A percentile compares a stretch with the other conserved stretches of the same genome.
phyloP scores from a whole-genome alignment of 2,888 invertebrate genomes.

The Notocelia uddmanniana region DNA sequence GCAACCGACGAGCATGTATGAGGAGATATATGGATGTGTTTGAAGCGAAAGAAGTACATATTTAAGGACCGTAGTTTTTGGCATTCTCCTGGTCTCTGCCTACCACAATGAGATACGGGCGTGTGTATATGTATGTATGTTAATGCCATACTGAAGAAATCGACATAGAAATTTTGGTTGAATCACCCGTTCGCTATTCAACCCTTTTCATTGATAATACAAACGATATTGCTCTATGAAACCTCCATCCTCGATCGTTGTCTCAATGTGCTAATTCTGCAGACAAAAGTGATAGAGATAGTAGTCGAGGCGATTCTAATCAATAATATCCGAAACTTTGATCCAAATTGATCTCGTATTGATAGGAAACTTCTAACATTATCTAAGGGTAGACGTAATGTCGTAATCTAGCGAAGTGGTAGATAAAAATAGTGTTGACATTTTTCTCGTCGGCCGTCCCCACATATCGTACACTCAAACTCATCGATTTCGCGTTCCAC shows the following conservation, averaged over 20 bases:
- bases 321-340: conserved; percentile 1
- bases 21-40: too few species aligned
- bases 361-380: conserved; percentile 3
- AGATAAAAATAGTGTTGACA: conserved; percentile 71
- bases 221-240: neutral
- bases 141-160: neutral
- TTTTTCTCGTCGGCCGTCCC: conserved; percentile 61
- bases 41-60: too few species aligned
- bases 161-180: neutral
- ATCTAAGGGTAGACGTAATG: conserved; percentile 24
- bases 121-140: too few species aligned
- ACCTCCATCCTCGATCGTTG: neutral
- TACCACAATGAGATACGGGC: too few species aligned
- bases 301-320: neutral
- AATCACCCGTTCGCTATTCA: neutral
- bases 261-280: conserved; percentile 1
- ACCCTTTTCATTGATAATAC: neutral
- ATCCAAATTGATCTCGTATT: conserved; percentile 11
- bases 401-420: conserved; percentile 24
- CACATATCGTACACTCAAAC: conserved; percentile 58
- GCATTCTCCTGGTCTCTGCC: too few species aligned
- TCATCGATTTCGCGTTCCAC: conserved; percentile 75
- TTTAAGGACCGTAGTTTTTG: too few species aligned
- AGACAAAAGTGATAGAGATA: neutral
- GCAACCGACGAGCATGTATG: too few species aligned